Conservation (phyloP, 2,888 invertebrate genomes). For the Aricia artaxerxes region DNA sequence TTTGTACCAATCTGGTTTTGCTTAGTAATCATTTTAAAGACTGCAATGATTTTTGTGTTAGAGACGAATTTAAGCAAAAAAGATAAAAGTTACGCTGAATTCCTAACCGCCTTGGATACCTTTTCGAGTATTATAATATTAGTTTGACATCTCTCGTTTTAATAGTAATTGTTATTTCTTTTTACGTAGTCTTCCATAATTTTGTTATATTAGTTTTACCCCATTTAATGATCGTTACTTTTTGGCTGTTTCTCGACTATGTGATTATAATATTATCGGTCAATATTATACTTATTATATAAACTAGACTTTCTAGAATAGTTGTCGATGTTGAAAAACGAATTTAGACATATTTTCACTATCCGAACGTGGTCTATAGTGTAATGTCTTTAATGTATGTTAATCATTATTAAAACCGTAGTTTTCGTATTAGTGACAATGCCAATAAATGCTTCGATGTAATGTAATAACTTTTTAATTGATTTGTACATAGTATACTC, state of each 20-base stretch:
- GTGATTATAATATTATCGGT: constrained; percentile 8
- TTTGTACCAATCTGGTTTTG: background rate
- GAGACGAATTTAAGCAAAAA: background rate
- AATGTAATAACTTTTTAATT: constrained; percentile 3
- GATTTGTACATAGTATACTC: constrained; percentile 26
- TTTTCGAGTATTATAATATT: constrained; percentile 10
- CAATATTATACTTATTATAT: background rate
- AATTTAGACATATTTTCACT: constrained; percentile 1
- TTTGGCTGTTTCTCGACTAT: constrained; percentile 15
- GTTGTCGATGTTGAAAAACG: background rate
- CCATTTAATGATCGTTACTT: background rate
- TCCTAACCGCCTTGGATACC: constrained; percentile 6
- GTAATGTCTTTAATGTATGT: background rate
- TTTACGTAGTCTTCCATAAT: constrained; percentile 23
- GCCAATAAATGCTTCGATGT: background rate
- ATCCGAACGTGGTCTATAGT: background rate
- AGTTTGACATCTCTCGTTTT: constrained; percentile 7
- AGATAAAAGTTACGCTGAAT: background rate
- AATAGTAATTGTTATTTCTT: constrained; percentile 20
- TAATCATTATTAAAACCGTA: constrained; percentile 11
- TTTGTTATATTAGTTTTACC: constrained; percentile 21
- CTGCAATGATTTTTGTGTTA: background rate
- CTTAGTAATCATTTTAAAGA: background rate
- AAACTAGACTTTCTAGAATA: background rate
- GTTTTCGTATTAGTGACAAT: background rate